phyloP scores from a whole-genome alignment of 2,888 invertebrate genomes.

The Harmothoe impar region DNA sequence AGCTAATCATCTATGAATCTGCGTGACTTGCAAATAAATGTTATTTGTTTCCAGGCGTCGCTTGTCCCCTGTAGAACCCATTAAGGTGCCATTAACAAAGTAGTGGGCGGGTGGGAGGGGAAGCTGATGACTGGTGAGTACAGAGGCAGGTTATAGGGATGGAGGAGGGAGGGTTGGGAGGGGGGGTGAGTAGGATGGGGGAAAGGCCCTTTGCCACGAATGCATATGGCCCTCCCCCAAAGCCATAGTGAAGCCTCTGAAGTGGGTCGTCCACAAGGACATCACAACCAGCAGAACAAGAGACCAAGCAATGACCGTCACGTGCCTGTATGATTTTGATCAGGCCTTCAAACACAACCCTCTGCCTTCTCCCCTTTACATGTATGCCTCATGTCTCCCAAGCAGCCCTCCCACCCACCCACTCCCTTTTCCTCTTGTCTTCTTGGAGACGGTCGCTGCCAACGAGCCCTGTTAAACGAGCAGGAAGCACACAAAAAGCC shows the following conservation, averaged over 20 bases:
- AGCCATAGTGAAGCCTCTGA: not conserved
- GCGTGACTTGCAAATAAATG: not conserved
- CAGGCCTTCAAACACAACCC: slow-evolving; percentile 27
- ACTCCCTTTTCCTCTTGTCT: not conserved
- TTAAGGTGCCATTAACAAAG: not conserved
- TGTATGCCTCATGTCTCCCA: too few relatives aligned
- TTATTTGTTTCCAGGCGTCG: slow-evolving; percentile 17
- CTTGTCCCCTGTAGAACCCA: not conserved
- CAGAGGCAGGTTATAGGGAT: not conserved
- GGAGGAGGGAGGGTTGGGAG: not conserved
- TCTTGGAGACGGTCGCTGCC: not conserved
- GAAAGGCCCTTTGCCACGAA: not conserved
- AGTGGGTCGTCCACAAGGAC: not conserved
- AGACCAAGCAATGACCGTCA: not conserved
- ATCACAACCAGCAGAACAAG: not conserved
- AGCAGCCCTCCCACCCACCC: too few relatives aligned
- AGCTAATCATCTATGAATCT: not conserved
- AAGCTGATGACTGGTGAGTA: not conserved
- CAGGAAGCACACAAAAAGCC: slow-evolving; percentile 4
- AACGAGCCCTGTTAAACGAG: not conserved
- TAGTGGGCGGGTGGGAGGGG: not conserved
- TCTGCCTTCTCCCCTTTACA: not conserved
- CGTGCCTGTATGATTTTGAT: slow-evolving; percentile 38
- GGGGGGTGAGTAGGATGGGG: not conserved
- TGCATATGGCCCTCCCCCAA: not conserved